Percentiles rank a stretch among this genome's conserved stretches.
Conservation (phyloP, 2,888 invertebrate species). For the Abrostola triplasia region DNA sequence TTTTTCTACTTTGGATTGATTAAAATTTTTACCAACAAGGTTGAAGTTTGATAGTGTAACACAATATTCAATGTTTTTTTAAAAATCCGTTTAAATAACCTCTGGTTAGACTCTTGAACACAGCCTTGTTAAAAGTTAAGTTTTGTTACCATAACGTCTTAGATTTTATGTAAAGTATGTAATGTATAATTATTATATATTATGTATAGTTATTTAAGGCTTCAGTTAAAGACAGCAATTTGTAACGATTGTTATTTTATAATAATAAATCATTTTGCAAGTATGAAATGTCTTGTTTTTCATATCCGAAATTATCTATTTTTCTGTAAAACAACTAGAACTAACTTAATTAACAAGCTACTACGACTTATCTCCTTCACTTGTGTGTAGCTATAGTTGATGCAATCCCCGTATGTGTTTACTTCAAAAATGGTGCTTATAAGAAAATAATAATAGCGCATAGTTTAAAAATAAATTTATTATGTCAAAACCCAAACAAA, state of each 20-base stretch:
- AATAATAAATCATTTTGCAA: constrained; percentile 54
- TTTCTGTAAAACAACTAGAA: not conserved
- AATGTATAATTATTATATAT: constrained; percentile 7
- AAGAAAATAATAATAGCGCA: constrained; percentile 11
- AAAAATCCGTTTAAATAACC: constrained; percentile 4
- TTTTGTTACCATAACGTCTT: constrained; percentile 56
- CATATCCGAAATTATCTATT: not conserved
- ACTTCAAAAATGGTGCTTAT: no score
- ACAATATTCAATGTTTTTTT: constrained; percentile 1
- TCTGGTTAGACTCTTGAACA: constrained; percentile 81
- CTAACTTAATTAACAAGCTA: not conserved
- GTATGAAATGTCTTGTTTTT: not conserved
- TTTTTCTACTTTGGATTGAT: constrained; percentile 35
- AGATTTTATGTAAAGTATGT: constrained; percentile 42
- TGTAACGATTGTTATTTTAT: constrained; percentile 49
- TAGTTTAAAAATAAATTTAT: constrained; percentile 20
- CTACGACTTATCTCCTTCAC: no score
- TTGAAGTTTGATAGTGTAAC: constrained; percentile 77
- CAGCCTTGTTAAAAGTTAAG: constrained; percentile 60
- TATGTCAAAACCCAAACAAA: constrained; percentile 18
- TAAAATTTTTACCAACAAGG: constrained; percentile 43
- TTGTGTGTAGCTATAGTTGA: no score
- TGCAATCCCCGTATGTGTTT: no score
- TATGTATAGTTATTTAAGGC: constrained; percentile 31
- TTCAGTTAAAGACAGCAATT: constrained; percentile 34